A percentile compares a stretch with the other conserved stretches of the same genome.
Conservation (phyloP, 2,888 invertebrate genomes). For the Chloroclystis v-ata region DNA sequence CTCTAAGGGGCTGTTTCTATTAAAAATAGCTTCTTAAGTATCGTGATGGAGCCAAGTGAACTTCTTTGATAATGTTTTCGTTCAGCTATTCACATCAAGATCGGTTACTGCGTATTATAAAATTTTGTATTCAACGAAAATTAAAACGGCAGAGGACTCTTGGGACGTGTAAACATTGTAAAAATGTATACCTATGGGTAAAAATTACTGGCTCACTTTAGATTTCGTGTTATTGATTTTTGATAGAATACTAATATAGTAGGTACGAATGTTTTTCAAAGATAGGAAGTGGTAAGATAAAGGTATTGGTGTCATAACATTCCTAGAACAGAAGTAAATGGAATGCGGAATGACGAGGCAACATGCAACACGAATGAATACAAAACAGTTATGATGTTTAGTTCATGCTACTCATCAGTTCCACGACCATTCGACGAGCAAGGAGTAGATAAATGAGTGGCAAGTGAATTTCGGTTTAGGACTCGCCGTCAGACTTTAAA, state of each 20-base stretch:
- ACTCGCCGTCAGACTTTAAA: too few species aligned
- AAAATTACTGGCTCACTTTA: too few species aligned
- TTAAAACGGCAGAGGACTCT: too few species aligned
- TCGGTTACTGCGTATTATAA: background rate
- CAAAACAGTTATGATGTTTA: conserved; percentile 51
- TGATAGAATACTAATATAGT: too few species aligned
- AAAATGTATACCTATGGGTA: too few species aligned
- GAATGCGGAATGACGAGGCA: conserved; percentile 64
- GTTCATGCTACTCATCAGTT: conserved; percentile 31
- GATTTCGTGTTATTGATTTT: too few species aligned
- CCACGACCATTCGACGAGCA: too few species aligned
- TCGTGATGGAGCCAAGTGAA: conserved; percentile 22
- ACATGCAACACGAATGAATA: conserved; percentile 56
- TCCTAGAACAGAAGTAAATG: conserved; percentile 51
- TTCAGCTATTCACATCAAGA: conserved; percentile 7
- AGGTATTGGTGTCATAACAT: conserved; percentile 40
- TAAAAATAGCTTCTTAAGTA: conserved; percentile 34
- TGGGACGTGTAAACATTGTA: too few species aligned
- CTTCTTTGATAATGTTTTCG: conserved; percentile 24
- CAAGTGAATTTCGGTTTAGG: too few species aligned
- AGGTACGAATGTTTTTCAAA: too few species aligned
- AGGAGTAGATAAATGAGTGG: too few species aligned
- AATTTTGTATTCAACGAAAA: background rate
- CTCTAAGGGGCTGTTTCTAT: conserved; percentile 35
- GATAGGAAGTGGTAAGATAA: too few species aligned